These are phyloP conservation scores for Lonchura striata DNA, from an alignment of 2,113 vertebrate species.

Conservation along the genomic window DNA sequence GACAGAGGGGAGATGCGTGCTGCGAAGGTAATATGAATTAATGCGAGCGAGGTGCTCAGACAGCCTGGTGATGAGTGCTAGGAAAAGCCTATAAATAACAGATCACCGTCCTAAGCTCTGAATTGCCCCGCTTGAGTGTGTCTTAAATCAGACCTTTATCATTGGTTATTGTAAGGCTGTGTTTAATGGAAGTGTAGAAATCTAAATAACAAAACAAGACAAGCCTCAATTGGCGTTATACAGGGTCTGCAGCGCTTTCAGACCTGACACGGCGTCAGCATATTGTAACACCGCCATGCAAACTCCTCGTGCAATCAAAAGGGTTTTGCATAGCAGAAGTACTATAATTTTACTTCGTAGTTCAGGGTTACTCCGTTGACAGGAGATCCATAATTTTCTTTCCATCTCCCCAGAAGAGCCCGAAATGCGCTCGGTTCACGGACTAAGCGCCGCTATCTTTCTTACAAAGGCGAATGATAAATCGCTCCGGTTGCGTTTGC, in stretches of 20 bases:
- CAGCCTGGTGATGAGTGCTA: slow-evolving; percentile 41
- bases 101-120: slow-evolving; percentile 57
- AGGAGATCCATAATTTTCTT: slow-evolving; percentile 24
- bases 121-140: slow-evolving; percentile 50
- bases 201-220: slow-evolving; percentile 69
- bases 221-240: slow-evolving; percentile 47
- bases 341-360: slow-evolving; percentile 25
- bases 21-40: slow-evolving; percentile 60
- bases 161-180: slow-evolving; percentile 38
- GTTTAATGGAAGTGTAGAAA: slow-evolving; percentile 63
- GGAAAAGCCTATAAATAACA: slow-evolving; percentile 67
- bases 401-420: neutral
- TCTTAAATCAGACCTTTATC: slow-evolving; percentile 64
- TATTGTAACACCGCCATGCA: slow-evolving; percentile 31
- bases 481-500: neutral
- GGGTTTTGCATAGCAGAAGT: slow-evolving; percentile 15
- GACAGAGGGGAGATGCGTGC: neutral
- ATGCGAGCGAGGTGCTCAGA: slow-evolving; percentile 26
- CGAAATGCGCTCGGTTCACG: slow-evolving; percentile 7
- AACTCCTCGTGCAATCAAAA: slow-evolving; percentile 16
- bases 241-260: slow-evolving; percentile 28
- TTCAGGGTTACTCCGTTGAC: slow-evolving; percentile 28
- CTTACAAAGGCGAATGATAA: neutral
- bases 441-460: neutral
- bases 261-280: slow-evolving; percentile 35